Evolutionary conservation across 1,140 invertebrate species (phyloP), one percentile per base, ranked within the genome.

Genomic region (Cydia pomonella): DNA sequence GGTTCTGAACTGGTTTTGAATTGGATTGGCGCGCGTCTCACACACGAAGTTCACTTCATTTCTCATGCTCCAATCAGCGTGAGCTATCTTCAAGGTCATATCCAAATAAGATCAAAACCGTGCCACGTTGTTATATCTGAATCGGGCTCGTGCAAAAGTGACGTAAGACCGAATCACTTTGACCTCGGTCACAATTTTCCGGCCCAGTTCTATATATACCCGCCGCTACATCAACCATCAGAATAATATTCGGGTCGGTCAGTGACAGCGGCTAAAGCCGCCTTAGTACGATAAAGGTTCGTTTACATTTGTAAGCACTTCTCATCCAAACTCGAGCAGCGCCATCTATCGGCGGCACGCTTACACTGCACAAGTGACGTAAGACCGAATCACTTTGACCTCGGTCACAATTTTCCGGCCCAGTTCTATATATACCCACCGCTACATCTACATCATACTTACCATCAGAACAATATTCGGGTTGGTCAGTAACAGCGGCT

Each of bases 241-340:
- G 79, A 84, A 29, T n/a, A 87, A 87, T 85, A 91, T 88, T 77
- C 87, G 82, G 90, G 88, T 85, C 89, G 87, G 87, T 91, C 89
- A 89, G 87, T 87, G 87, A 86, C 88, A 88, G 84, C 78, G 80
- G 75, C 77, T 77, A 77, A 80, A 81, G 82, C 62, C 73, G 71
- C 82, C 80, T 50, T 12, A 1, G 47, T 2, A 12, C 2, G 47
- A n/a, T n/a, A n/a, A 50, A 50, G 47, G 41, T 7, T 7, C 10
- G 41, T 12, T 44, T 44, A 44, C 41, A 44, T 12, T n/a, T n/a
- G n/a, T n/a, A n/a, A n/a, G n/a, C n/a, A n/a, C n/a, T n/a, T n/a
- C n/a, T n/a, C n/a, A n/a, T n/a, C n/a, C n/a, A n/a, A n/a, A n/a
- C n/a, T n/a, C n/a, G n/a, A n/a, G n/a, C n/a, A n/a, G n/a, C n/a